Base-by-base conservation (phyloP, 2,797 vertebrate species). In the Stomatorhinus walkeri region DNA sequence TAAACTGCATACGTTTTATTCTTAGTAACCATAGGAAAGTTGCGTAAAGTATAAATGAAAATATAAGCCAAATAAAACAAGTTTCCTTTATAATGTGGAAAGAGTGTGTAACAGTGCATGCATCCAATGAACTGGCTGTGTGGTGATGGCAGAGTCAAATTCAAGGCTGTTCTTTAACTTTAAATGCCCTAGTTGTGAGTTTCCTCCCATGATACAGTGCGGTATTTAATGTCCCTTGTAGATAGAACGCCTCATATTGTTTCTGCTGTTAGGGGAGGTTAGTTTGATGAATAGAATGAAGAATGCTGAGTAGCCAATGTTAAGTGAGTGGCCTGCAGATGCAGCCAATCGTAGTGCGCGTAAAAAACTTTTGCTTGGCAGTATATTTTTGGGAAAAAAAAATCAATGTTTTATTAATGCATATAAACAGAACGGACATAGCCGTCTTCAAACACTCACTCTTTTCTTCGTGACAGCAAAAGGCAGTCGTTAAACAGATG, bases 401-500 rank as follows among this genome's bases (percentile, higher is more conserved):
- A 28, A 28, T 72, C 5, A 14, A 19, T 76, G 32, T 8, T 36
- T 76, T 19, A 43, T n/a, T 79, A 40, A n/a, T 51, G 22, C 28
- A 51, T 22, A 28, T 51, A 28, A 48, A 84, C 5, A 28, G n/a
- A 48, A 49, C 2, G 12, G n/a, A 51, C 16, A 51, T 51, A 24
- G 22, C 16, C 16, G 14, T 59, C 51, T 59, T 3, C 16, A 16
- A 43, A 9, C 0, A 96, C 97, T 97, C 91, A 98, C 97, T 98
- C 97, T 89, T 98, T 98, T 92, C 94, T 95, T 88, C 97, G 93
- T 89, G 97, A 98, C 87, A 98, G 95, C 91, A 98, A 95, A 32
- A 98, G 94, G 85, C 96, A 97, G 94, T 98, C 97, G 0, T 98
- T 98, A 93, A 98, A 98, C 89, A 98, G 95, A 90, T 98, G 97